Percentiles rank a stretch among this genome's conserved stretches.
These are phyloP conservation scores for Pseudocheirus occidentalis DNA, from an alignment of 2,797 vertebrate species.

Conservation along the genomic window DNA sequence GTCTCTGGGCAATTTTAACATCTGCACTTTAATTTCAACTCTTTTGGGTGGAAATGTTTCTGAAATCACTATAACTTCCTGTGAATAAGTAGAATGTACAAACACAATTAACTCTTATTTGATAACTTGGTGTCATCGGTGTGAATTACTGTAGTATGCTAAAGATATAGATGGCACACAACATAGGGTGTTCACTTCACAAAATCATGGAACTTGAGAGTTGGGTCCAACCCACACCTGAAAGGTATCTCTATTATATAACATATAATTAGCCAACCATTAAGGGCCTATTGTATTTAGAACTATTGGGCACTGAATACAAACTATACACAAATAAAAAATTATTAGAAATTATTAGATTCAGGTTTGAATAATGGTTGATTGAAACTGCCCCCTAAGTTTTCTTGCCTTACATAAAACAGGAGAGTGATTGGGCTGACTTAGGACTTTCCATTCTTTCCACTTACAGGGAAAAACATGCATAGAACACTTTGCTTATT, in stretches of 20 bases:
- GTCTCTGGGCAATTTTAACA: too few species aligned
- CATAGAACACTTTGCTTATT: background rate
- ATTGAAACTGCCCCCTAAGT: background rate
- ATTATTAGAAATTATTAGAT: background rate
- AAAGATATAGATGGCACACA: too few species aligned
- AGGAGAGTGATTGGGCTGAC: background rate
- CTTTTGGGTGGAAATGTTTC: too few species aligned
- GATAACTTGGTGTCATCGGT: too few species aligned
- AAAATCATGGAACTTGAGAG: background rate
- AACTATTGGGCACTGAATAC: background rate
- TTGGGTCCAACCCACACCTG: background rate
- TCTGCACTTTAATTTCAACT: too few species aligned
- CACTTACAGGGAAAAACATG: background rate
- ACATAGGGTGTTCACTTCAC: background rate
- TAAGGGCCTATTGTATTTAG: background rate
- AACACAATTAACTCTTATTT: too few species aligned
- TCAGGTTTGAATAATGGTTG: background rate
- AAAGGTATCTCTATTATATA: background rate
- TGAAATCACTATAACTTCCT: too few species aligned
- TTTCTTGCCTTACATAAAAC: background rate
- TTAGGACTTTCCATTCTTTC: too few species aligned
- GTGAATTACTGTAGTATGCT: too few species aligned
- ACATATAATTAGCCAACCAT: background rate
- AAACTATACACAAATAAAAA: background rate
- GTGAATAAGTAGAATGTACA: too few species aligned